These are phyloP conservation scores for Sphecodes monilicornis DNA, from an alignment of 2,888 invertebrate species.

Conservation along the genomic window DNA sequence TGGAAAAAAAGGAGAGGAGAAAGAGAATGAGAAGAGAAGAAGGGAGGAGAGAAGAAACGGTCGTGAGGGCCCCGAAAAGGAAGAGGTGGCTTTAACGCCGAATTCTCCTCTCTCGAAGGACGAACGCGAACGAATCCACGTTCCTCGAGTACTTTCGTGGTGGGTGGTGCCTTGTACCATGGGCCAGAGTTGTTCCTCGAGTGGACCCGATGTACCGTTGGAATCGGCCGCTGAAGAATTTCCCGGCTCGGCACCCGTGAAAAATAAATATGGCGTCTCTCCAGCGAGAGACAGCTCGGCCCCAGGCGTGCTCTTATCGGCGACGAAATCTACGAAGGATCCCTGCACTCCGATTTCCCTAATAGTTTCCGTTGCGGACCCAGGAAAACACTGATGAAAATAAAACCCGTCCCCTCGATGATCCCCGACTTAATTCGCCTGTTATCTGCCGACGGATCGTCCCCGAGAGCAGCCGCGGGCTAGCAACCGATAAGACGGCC, in stretches of 20 bases:
- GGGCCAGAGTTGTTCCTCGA: constrained; percentile 48
- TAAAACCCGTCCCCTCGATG: constrained; percentile 4
- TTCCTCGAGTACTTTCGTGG: constrained; percentile 62
- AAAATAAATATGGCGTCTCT: constrained; percentile 48
- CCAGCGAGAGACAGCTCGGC: neutral
- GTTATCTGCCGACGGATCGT: constrained; percentile 35
- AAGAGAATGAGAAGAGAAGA: neutral
- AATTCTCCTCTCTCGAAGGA: constrained; percentile 60
- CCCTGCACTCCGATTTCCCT: neutral
- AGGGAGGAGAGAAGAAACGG: too few species aligned
- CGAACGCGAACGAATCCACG: constrained; percentile 54
- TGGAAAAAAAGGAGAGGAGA: neutral
- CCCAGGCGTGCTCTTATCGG: constrained; percentile 10
- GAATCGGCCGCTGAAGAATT: constrained; percentile 61
- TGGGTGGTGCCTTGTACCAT: constrained; percentile 61
- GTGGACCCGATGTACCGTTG: constrained; percentile 66
- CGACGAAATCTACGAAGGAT: neutral
- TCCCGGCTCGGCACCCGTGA: constrained; percentile 47
- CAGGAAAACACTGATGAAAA: neutral
- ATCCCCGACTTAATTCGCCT: constrained; percentile 29
- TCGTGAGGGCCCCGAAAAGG: neutral
- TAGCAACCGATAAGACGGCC: neutral
- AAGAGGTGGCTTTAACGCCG: constrained; percentile 51
- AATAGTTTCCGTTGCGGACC: neutral
- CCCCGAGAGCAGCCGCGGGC: neutral